Base-by-base conservation (phyloP, 2,113 vertebrate species). In the Aleadryas rufinucha region DNA sequence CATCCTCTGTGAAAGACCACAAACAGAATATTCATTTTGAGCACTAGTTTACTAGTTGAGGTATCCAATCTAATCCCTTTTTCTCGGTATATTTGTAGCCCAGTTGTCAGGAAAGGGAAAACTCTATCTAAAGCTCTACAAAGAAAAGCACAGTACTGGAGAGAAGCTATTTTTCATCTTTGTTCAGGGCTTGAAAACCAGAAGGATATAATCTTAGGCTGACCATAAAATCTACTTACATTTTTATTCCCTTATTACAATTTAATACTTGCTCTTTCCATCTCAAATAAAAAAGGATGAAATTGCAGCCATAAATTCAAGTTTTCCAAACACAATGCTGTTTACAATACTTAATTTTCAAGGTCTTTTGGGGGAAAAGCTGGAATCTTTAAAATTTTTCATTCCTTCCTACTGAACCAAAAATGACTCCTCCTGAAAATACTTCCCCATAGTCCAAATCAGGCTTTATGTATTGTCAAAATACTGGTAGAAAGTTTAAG, bases 361-460 rank as follows among this genome's bases (percentile, higher is more conserved):
- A 69, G 26, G 23, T 53, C 20, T 76, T 64, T 20, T 15, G 1
- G 0, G 8, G 12, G 4, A 10, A 72, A 87, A 83, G 14, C 26
- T 57, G 18, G 27, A 47, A 45, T 64, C 24, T 52, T 82, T 47
- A 64, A 37, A n/a, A 76, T 28, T 86, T 17, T 79, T 64, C 31
- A n/a, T 45, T 83, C 24, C 66, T 71, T 83, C 44, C 24, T 45
- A 47, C 11, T 19, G 16, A 86, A 71, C 4, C 7, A 59, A 71
- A 41, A 56, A 49, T 22, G 0, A 45, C 2, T 11, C 5, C 6
- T 10, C 33, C 15, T 23, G 16, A 44, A 65, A 53, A 41, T 27
- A 56, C 5, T 37, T 52, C 6, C 33, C 10, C 37, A 16, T 9
- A 65, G 33, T 18, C 24, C 31, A 50, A 57, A 80, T 28, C 23